Evolutionary conservation across 92 coral and sea anemone species (phyloP), one percentile per base, ranked within the genome.

Genomic region (Phenganax marumi): DNA sequence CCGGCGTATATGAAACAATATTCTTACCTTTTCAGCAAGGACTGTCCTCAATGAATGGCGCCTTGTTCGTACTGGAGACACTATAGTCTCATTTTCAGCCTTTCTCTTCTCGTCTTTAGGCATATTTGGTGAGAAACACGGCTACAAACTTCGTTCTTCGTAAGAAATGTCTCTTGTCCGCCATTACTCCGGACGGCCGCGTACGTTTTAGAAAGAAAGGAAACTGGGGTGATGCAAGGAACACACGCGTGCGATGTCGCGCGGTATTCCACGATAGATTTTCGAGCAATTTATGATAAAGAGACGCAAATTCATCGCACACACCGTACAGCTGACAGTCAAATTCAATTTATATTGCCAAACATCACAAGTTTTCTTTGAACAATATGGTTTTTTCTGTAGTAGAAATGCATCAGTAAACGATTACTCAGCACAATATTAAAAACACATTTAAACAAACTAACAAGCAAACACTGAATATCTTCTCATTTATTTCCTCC

Each of bases 21-120:
- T 46, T 13, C 50, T 26, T 78, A 78, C 83, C 83, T 78, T 78
- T 2, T 60, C 73, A 5, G 11, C 24, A 1, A 48, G 43, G 8
- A 78, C 83, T 62, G 61, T 43, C 53, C 25, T 60, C 26, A 71
- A 43, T 0, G 63, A 78, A 47, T 60, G 65, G 12, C 83, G 83
- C 12, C 83, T 61, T 17, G 83, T 61, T 61, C 83, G 83, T 11
- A 63, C 73, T 61, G 83, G 83, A 47, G 83, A 61, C n/a, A 17
- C 12, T 10, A 6, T 25, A 66, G 72, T 66, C 43, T 17, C 47
- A 10, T 46, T 72, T 72, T 17, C 58, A n/a, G 55, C 77, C 58
- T 72, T 52, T 19, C 47, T 52, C 50, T 72, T 52, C 5, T 48
- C 77, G 58, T 19, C 72, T 66, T 33, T 66, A 66, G 25, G 33